Base-by-base conservation (phyloP, 2,888 invertebrate species). In the Heteromyza rotundicornis region DNA sequence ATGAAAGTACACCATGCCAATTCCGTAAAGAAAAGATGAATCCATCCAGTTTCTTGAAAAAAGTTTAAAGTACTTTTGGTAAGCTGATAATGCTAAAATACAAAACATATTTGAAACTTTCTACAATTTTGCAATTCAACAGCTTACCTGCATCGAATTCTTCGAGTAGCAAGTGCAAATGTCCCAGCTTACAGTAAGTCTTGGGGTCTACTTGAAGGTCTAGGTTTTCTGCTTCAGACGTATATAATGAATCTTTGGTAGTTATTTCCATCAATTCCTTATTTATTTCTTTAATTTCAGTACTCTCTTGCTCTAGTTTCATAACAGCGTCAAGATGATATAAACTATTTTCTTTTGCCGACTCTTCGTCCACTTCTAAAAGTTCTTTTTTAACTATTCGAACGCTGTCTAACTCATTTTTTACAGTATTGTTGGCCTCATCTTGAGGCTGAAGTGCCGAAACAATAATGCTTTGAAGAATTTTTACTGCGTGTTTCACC, bases 1-100 rank as follows among this genome's bases (percentile, higher is more conserved):
- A 84, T 98, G 96, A 82, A 96, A 97, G 83, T 98, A 98, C 65
- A 96, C 95, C 50, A 98, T 86, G 1, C 97, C 98, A 51, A 98
- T 86, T 22, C 98, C 98, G 83, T 96, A 99, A 27, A 98, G 87
- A 81, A 96, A 97, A 14, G 92, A 86, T 1, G 94, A 89, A 84
- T 98, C 94, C 82, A 92, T 92, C 93, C 95, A 96, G 65, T 78
- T 74, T 76, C 92, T 91, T 68, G 92, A 87, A 76, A 91, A 90
- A 24, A 92, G 84, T 35, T 89, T 89, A 78, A 89, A 92, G 84
- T 92, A 96, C 82, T 94, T 95, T 84, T 98, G 97, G 85, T 98
- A 99, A 2, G 98, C 97, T 19, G 98, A 98, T 85, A 98, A 88
- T 3, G 98, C 98, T 98, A 85, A 53, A 87, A 88, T 24, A 24